Percentiles rank a stretch among this genome's conserved stretches.
These are phyloP conservation scores for Netelia virgata DNA, from an alignment of 2,888 invertebrate species.

Conservation along the genomic window DNA sequence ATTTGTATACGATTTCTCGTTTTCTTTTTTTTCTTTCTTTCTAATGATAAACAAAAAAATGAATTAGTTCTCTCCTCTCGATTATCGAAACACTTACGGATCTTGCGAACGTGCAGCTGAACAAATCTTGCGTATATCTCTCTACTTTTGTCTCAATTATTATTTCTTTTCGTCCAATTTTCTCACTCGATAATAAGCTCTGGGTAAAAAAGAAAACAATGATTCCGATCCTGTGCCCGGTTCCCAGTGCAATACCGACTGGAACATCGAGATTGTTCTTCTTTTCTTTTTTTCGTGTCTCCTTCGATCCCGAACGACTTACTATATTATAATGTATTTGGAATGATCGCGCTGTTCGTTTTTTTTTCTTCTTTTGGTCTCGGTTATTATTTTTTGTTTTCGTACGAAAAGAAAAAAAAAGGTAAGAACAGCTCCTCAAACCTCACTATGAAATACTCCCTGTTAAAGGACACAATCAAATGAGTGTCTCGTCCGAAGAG, in stretches of 20 bases:
- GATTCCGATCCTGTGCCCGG: slow-evolving; percentile 10
- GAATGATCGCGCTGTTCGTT: slow-evolving; percentile 18
- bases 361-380: slow-evolving; percentile 9
- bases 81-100: slow-evolving; percentile 17
- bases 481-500: slow-evolving; percentile 80
- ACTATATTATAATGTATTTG: slow-evolving; percentile 35
- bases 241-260: slow-evolving; percentile 30
- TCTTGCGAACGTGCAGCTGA: slow-evolving; percentile 9
- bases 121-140: slow-evolving; percentile 15
- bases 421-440: background rate
- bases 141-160: background rate
- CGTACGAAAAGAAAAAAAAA: slow-evolving; percentile 2
- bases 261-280: slow-evolving; percentile 38
- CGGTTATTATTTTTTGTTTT: background rate
- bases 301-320: slow-evolving; percentile 34
- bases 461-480: slow-evolving; percentile 71
- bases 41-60: background rate
- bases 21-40: background rate
- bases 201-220: slow-evolving; percentile 39
- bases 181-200: slow-evolving; percentile 43
- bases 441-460: slow-evolving; percentile 43
- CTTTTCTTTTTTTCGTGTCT: background rate
- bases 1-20: background rate
- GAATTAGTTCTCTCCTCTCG: background rate
- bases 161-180: slow-evolving; percentile 21